Base-by-base conservation (phyloP, 2,113 vertebrate species). In the Hemichromis elongatus region DNA sequence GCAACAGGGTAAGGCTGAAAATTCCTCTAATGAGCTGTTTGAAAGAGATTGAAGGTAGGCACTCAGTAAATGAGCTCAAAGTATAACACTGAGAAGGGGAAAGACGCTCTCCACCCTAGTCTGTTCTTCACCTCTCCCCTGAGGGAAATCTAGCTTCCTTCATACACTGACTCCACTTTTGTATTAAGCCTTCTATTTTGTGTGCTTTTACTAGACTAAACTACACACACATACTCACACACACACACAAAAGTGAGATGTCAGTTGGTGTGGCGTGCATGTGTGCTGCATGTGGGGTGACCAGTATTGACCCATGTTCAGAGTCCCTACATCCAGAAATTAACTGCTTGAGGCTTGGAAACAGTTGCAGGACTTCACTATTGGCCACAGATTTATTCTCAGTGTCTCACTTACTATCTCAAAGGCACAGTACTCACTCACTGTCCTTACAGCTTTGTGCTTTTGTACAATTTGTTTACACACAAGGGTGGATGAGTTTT, bases 11-110 rank as follows among this genome's bases (percentile, higher is more conserved):
- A 37, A 81, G 79, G 40, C 57, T 35, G 56, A 86, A 82, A 75
- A 79, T 26, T 83, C 45, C 63, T 89, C 83, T 91, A 91, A 92
- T 91, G 85, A 91, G 87, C 86, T 88, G 45, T 81, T 89, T 81
- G 82, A 80, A 35, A 66, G 52, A 84, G 85, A 89, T 84, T 30
- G 54, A 86, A 80, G 30, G 47, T 82, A 82, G 24, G 37, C 45
- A n/a, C 56, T 80, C 19, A 11, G 50, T 77, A 83, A 90, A 86
- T 82, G 79, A 87, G 66, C 88, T 75, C 14, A 50, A 59, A 86
- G 80, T 86, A 56, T 87, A 52, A 61, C 66, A 80, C 73, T 40
- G 78, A 81, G 59, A 50, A 81, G n/a, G 18, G n/a, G 83, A 40
- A 40, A 79, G 75, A 80, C 10, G 13, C 77, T 82, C 77, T 82